Evolutionary conservation across 2,797 vertebrate species (phyloP).

Genomic region (Alauda arvensis): DNA sequence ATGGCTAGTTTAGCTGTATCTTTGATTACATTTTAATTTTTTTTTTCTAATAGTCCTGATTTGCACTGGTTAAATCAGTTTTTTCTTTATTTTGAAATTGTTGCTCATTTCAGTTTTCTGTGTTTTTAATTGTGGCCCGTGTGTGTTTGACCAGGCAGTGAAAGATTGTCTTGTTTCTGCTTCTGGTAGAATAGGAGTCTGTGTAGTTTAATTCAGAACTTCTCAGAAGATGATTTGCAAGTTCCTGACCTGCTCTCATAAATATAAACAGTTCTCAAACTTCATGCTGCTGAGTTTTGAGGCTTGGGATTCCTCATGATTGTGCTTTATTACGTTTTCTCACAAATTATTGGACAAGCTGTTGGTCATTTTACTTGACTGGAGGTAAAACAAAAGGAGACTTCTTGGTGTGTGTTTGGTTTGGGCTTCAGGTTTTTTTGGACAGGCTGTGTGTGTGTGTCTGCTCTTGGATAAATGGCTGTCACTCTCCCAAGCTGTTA

Average conservation of each 20-base stretch:
- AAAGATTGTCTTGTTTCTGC: background rate
- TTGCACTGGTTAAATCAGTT: background rate
- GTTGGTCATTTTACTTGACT: background rate
- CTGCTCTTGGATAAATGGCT: background rate
- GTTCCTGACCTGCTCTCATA: background rate
- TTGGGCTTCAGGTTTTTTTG: background rate
- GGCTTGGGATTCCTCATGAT: background rate
- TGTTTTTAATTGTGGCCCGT: background rate
- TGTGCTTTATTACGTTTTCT: background rate
- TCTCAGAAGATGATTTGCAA: background rate
- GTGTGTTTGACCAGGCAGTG: background rate
- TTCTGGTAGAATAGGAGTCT: background rate
- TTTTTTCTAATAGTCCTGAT: background rate
- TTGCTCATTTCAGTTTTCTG: background rate
- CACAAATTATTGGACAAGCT: background rate
- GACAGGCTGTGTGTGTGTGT: background rate
- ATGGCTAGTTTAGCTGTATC: background rate
- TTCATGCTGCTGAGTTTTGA: background rate
- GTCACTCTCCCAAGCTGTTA: background rate
- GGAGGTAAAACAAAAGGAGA: background rate
- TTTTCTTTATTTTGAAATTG: background rate
- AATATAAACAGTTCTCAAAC: background rate
- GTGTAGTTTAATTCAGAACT: background rate
- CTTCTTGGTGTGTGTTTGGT: background rate
- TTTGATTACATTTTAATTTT: background rate